phyloP scores from a whole-genome alignment of 2,113 vertebrate species.

The Hippocampus mohnikei region DNA sequence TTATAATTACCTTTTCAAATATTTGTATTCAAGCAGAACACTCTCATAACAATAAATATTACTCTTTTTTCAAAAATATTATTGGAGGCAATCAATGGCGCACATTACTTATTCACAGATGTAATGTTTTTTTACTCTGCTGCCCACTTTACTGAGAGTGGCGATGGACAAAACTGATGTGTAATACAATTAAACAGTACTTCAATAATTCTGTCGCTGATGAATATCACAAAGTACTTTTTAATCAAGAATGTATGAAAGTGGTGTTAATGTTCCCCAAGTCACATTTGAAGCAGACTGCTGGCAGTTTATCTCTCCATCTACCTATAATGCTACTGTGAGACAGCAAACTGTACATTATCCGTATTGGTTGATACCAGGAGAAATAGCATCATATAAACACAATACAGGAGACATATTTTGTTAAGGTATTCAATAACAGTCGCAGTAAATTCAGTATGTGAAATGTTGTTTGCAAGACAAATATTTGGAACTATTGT shows the following conservation, averaged over 20 bases:
- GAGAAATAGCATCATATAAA: neutral
- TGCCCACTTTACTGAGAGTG: too few relatives aligned
- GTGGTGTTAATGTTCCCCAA: neutral
- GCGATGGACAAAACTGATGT: too few relatives aligned
- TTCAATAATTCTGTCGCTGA: neutral
- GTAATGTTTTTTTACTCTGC: too few relatives aligned
- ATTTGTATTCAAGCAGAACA: too few relatives aligned
- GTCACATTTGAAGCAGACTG: neutral
- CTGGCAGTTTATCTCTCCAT: too few relatives aligned
- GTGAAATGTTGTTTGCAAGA: neutral
- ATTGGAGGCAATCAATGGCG: too few relatives aligned
- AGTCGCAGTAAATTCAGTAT: neutral
- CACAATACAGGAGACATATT: neutral
- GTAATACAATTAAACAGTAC: constrained; percentile 14
- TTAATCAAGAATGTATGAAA: neutral
- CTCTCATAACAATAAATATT: too few relatives aligned
- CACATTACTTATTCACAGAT: too few relatives aligned
- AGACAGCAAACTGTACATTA: neutral
- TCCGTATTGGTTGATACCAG: neutral
- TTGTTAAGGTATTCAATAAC: neutral
- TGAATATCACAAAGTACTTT: neutral
- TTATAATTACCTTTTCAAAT: too few relatives aligned
- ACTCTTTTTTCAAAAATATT: too few relatives aligned
- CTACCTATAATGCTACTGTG: neutral
- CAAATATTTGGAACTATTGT: neutral